phyloP scores from a whole-genome alignment of 1,140 invertebrate genomes.

The Drosophila equinoxialis region DNA sequence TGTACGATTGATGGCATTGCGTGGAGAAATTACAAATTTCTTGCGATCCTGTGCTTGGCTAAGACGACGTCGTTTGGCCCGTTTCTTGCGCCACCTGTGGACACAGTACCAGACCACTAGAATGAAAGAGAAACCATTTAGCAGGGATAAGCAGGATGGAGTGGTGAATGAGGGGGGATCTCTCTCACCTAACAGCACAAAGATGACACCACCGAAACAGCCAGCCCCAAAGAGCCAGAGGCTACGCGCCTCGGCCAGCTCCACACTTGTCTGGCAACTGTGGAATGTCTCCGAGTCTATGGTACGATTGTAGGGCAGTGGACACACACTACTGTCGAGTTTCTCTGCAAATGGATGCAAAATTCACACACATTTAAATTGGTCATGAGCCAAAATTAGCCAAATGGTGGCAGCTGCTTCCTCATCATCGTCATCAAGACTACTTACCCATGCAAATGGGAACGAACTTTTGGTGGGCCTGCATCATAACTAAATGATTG shows the following conservation, averaged over 20 bases:
- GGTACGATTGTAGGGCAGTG: constrained; percentile 77
- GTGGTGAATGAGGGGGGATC: neutral
- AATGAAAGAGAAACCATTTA: neutral
- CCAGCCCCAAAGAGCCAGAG: constrained; percentile 63
- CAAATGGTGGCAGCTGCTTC: constrained; percentile 36
- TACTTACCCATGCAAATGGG: constrained; percentile 77
- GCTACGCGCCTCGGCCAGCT: constrained; percentile 50
- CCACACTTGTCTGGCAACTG: constrained; percentile 51
- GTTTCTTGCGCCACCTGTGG: constrained; percentile 53
- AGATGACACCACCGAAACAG: constrained; percentile 57
- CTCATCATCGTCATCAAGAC: constrained; percentile 13
- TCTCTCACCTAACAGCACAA: constrained; percentile 61
- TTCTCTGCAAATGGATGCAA: constrained; percentile 52
- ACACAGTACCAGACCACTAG: constrained; percentile 69
- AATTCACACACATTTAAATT: constrained; percentile 33
- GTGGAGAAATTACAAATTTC: constrained; percentile 72
- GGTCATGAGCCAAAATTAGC: constrained; percentile 70
- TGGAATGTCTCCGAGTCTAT: constrained; percentile 67
- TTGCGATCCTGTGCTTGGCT: constrained; percentile 61
- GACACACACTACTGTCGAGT: constrained; percentile 61
- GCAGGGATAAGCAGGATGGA: neutral
- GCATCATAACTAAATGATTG: constrained; percentile 64
- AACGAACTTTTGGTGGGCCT: constrained; percentile 64
- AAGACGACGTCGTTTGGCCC: constrained; percentile 42
- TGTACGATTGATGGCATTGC: constrained; percentile 66